A percentile compares a stretch with the other conserved stretches of the same genome.
Evolutionary conservation across 2,888 invertebrate genomes (phyloP).

Genomic region (Drepanosiphum platanoidis): DNA sequence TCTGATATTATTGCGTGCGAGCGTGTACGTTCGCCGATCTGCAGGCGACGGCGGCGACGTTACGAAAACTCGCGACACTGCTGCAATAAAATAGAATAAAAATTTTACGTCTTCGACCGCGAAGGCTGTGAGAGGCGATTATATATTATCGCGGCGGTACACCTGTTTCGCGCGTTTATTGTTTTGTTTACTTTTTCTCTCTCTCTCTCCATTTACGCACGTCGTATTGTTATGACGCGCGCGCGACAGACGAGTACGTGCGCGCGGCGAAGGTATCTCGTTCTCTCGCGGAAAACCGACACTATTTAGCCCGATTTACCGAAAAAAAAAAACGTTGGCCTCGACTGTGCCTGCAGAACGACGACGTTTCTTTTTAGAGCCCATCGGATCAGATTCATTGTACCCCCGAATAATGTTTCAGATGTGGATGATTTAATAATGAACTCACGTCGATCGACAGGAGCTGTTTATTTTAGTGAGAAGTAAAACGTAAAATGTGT

Average conservation of each 20-base stretch:
- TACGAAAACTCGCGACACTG: background rate
- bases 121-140: background rate
- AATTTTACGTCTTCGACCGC: background rate
- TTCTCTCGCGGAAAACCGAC: background rate
- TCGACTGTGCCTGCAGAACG: background rate
- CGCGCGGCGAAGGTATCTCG: background rate
- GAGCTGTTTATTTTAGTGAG: too few relatives aligned
- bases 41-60: background rate
- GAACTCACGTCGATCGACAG: too few relatives aligned
- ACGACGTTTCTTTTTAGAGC: slow-evolving; percentile 17
- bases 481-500: too few relatives aligned
- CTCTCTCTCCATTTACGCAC: too few relatives aligned
- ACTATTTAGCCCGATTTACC: background rate
- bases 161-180: background rate
- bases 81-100: background rate
- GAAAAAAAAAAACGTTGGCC: background rate
- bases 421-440: too few relatives aligned
- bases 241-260: background rate
- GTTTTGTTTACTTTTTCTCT: background rate
- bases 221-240: background rate
- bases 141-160: background rate
- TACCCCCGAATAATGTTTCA: background rate
- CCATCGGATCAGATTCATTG: background rate
- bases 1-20: background rate
- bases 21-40: too few relatives aligned